phyloP scores from a whole-genome alignment of 2,888 invertebrate genomes.

The Isoperla grammatica region DNA sequence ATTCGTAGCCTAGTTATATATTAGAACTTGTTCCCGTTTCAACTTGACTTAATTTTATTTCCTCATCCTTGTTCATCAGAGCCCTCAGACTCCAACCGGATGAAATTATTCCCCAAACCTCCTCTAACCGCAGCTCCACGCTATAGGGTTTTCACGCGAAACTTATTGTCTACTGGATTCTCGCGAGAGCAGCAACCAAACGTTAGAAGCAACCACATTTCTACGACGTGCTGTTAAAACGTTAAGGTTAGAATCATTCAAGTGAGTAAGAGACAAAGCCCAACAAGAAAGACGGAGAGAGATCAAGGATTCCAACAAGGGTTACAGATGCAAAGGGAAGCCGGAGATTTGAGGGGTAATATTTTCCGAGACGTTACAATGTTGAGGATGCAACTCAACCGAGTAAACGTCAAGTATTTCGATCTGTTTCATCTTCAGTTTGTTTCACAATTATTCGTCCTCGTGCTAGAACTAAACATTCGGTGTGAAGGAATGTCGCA shows the following conservation, averaged over 20 bases:
- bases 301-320: too few species aligned
- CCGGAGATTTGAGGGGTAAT: background rate
- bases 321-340: too few species aligned
- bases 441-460: conserved; percentile 17
- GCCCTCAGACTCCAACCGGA: too few species aligned
- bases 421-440: conserved; percentile 11
- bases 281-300: background rate
- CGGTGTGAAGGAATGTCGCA: background rate
- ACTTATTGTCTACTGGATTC: background rate
- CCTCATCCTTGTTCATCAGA: background rate
- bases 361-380: conserved; percentile 3
- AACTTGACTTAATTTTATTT: background rate
- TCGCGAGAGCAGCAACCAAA: background rate
- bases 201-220: background rate
- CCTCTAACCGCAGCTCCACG: background rate
- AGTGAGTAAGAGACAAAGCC: background rate
- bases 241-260: background rate
- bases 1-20: too few species aligned
- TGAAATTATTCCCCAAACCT: background rate
- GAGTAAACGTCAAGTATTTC: background rate
- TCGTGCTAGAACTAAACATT: background rate
- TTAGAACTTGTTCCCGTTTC: too few species aligned
- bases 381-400: conserved; percentile 5
- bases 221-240: background rate
- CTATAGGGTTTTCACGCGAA: background rate